A percentile compares a stretch with the other conserved stretches of the same genome.
These are phyloP conservation scores for Ophion obscuratus DNA, from an alignment of 2,888 invertebrate species.

Conservation along the genomic window DNA sequence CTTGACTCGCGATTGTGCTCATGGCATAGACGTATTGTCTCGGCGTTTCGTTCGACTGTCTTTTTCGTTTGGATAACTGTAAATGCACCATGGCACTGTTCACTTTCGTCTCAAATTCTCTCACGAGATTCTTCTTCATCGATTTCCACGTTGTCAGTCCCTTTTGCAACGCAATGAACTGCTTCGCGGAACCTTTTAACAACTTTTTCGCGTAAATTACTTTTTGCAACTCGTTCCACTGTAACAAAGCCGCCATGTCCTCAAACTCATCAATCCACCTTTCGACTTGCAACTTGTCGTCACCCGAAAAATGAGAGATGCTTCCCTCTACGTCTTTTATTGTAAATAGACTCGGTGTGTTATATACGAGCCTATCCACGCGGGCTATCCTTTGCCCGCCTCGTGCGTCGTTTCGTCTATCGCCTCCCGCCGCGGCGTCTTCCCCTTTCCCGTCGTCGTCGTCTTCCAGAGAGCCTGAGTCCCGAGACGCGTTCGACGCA, in stretches of 20 bases:
- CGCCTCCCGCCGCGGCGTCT: neutral
- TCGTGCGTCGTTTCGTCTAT: neutral
- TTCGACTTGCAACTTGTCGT: constrained; percentile 10
- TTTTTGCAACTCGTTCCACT: too few relatives aligned
- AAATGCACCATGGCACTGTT: constrained; percentile 63
- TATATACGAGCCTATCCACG: neutral
- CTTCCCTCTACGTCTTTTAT: constrained; percentile 60
- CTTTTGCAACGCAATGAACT: constrained; percentile 61
- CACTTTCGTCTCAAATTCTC: constrained; percentile 58
- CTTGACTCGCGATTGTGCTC: too few relatives aligned
- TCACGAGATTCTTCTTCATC: constrained; percentile 50
- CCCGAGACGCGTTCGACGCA: neutral
- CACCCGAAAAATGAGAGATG: constrained; percentile 58
- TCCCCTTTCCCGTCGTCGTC: neutral
- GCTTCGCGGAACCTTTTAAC: constrained; percentile 65
- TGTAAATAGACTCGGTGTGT: constrained; percentile 26
- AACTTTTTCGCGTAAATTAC: too few relatives aligned
- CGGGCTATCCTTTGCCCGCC: neutral
- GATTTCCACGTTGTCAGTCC: constrained; percentile 54
- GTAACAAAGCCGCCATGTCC: too few relatives aligned
- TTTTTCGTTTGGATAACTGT: constrained; percentile 47
- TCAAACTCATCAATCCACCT: too few relatives aligned
- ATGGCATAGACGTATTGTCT: too few relatives aligned
- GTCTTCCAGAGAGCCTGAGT: constrained; percentile 8
- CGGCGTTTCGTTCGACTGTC: neutral